phyloP scores from a whole-genome alignment of 2,113 vertebrate species.

The Eptesicus fuscus region DNA sequence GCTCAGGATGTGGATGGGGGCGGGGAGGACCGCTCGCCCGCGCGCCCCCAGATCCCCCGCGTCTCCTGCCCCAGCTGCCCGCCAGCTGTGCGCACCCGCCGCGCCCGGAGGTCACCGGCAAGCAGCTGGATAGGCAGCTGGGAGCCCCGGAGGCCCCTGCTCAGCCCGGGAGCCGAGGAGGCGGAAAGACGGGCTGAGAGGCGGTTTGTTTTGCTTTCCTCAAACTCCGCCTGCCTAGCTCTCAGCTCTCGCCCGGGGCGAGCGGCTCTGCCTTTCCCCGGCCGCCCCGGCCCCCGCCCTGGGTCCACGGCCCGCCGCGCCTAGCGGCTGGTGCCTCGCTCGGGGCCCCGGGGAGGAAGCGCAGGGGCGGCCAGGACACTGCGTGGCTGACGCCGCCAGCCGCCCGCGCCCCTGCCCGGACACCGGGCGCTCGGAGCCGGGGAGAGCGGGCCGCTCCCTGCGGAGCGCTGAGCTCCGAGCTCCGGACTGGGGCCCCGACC shows the following conservation, averaged over 20 bases:
- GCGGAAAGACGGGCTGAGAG: background rate
- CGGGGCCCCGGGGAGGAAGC: background rate
- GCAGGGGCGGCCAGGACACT: conserved; percentile 68
- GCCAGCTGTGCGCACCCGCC: conserved; percentile 20
- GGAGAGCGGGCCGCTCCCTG: background rate
- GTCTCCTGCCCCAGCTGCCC: conserved; percentile 16
- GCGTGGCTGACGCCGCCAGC: conserved; percentile 56
- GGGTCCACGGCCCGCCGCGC: background rate
- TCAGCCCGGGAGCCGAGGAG: background rate
- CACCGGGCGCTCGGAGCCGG: background rate
- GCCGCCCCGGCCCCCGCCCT: background rate
- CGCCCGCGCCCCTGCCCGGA: background rate
- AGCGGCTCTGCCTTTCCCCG: background rate
- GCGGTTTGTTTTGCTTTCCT: background rate
- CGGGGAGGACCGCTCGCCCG: background rate
- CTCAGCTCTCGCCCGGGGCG: background rate
- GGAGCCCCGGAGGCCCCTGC: background rate
- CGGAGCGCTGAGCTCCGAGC: background rate
- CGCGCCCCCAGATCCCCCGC: background rate
- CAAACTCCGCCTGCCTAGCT: conserved; percentile 35
- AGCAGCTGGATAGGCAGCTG: conserved; percentile 55
- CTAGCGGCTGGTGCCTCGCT: background rate
- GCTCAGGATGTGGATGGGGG: background rate
- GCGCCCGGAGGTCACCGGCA: conserved; percentile 43
- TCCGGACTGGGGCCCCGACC: background rate